Conservation (phyloP, 2,888 invertebrate genomes). For the Tipula helvola region DNA sequence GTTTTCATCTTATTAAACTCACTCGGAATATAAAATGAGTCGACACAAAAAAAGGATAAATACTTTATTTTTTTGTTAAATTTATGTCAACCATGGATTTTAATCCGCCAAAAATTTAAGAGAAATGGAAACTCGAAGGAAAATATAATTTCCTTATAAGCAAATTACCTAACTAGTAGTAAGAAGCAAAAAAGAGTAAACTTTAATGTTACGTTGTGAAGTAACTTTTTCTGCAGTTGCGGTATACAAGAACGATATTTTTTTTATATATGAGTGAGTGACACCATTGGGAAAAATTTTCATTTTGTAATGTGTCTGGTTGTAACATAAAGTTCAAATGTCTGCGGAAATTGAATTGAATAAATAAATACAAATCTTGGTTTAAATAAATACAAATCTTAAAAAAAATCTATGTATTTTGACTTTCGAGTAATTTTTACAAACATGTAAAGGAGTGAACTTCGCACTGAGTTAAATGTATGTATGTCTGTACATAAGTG, state of each 20-base stretch:
- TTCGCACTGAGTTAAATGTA: no score
- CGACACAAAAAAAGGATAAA: constrained; percentile 4
- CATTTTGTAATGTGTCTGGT: neutral
- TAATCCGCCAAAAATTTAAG: neutral
- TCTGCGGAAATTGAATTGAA: neutral
- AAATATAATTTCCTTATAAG: neutral
- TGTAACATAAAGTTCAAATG: neutral
- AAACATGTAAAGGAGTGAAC: no score
- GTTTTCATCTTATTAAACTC: neutral
- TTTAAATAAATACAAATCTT: no score
- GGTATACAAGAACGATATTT: neutral
- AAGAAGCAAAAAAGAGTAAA: neutral
- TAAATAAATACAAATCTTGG: no score
- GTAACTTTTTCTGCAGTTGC: neutral
- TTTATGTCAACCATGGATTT: neutral
- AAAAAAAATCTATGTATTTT: no score
- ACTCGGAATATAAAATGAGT: neutral
- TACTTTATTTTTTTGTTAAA: neutral
- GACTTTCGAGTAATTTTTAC: no score
- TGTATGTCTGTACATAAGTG: no score
- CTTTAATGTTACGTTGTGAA: neutral
- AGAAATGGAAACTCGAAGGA: neutral
- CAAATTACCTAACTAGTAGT: neutral
- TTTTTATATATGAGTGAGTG: neutral
- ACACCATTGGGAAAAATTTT: neutral